phyloP scores from a whole-genome alignment of 2,888 invertebrate species.

The Diploptera punctata region DNA sequence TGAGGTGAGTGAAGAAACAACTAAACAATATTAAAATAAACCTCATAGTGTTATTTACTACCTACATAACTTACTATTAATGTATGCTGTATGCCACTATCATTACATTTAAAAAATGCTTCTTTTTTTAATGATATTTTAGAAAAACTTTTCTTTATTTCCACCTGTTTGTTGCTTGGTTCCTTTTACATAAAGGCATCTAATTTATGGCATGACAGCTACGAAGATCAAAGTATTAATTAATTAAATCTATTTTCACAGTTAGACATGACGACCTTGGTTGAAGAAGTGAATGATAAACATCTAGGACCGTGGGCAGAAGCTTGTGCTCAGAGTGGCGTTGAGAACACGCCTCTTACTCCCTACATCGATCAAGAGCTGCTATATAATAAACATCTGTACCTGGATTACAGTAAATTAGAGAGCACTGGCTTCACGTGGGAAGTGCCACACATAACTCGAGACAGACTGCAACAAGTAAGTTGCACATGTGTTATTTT shows the following conservation, averaged over 20 bases:
- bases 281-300: constrained; percentile 93
- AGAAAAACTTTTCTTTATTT: too few species aligned
- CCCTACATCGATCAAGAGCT: constrained; percentile 87
- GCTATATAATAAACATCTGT: constrained; percentile 79
- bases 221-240: too few species aligned
- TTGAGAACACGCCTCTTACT: constrained; percentile 85
- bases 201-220: too few species aligned
- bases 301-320: constrained; percentile 93
- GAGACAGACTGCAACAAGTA: constrained; percentile 68
- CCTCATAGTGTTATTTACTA: too few species aligned
- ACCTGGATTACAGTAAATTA: constrained; percentile 74
- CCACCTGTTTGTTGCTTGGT: too few species aligned
- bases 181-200: too few species aligned
- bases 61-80: too few species aligned
- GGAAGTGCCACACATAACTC: constrained; percentile 67
- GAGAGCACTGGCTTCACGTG: constrained; percentile 65
- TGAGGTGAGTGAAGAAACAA: too few species aligned
- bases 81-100: too few species aligned
- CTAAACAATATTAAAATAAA: too few species aligned
- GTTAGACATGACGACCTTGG: constrained; percentile 79
- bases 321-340: constrained; percentile 74
- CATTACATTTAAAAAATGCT: too few species aligned
- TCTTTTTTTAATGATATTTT: too few species aligned
- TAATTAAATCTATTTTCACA: constrained; percentile 49
- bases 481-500: constrained; percentile 41